Percentiles rank a stretch among this genome's conserved stretches.
Conservation (phyloP, 2,113 vertebrate genomes). For the Epinephelus lanceolatus region DNA sequence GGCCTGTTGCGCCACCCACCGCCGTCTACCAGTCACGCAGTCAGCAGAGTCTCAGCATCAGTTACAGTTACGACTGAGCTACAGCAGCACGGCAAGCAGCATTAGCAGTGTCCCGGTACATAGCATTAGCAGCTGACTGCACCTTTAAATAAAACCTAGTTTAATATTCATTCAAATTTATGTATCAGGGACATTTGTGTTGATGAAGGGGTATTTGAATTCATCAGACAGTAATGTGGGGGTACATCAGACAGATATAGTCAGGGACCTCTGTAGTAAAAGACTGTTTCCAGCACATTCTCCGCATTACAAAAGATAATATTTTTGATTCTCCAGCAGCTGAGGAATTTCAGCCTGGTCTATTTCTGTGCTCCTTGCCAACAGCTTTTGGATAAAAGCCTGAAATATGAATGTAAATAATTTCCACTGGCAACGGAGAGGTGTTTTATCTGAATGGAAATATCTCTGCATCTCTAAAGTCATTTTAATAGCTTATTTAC, state of each 20-base stretch:
- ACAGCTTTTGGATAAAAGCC: not conserved
- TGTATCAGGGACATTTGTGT: no score
- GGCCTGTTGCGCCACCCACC: no score
- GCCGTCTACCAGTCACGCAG: no score
- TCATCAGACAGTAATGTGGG: not conserved
- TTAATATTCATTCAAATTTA: no score
- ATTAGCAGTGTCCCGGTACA: no score
- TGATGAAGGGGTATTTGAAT: not conserved
- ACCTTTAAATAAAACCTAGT: no score
- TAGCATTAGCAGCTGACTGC: no score
- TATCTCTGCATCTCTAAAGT: not conserved
- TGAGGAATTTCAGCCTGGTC: not conserved
- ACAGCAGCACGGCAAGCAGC: no score
- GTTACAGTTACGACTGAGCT: no score
- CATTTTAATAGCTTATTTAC: not conserved
- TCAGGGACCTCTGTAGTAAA: not conserved
- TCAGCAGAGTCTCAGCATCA: no score
- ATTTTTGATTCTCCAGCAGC: not conserved
- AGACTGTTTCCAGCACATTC: not conserved
- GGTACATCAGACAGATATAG: no score
- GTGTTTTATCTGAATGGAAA: slow-evolving; percentile 1
- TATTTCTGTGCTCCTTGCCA: not conserved
- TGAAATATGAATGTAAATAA: not conserved
- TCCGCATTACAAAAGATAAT: not conserved
- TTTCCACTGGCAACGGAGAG: not conserved